Conservation (phyloP, 2,113 vertebrate genomes). For the Lethenteron reissneri region DNA sequence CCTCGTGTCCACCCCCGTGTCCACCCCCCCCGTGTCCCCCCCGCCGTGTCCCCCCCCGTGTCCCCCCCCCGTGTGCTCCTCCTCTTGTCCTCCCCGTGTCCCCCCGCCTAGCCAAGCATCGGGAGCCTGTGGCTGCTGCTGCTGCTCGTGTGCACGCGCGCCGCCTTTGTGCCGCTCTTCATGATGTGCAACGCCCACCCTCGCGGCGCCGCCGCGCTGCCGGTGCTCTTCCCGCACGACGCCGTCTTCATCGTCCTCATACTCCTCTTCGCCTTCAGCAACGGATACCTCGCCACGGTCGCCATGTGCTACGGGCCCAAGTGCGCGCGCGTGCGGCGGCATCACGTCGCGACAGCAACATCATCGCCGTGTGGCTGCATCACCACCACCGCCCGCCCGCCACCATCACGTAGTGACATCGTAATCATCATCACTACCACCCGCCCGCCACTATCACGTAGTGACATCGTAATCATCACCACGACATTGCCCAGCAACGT, state of each 20-base stretch:
- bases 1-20: slow-evolving; percentile 49
- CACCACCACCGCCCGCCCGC: too few relatives aligned
- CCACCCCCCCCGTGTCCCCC: slow-evolving; percentile 25
- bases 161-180: slow-evolving; percentile 43
- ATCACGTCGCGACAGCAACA: too few relatives aligned
- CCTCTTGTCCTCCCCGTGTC: slow-evolving; percentile 26
- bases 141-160: slow-evolving; percentile 26
- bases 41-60: slow-evolving; percentile 8
- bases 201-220: slow-evolving; percentile 18
- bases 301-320: slow-evolving; percentile 60
- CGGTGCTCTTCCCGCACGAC: slow-evolving; percentile 31
- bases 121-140: slow-evolving; percentile 41
- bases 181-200: slow-evolving; percentile 45
- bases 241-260: slow-evolving; percentile 34
- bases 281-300: slow-evolving; percentile 50
- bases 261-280: slow-evolving; percentile 39
- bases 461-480: too few relatives aligned
- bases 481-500: too few relatives aligned
- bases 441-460: too few relatives aligned
- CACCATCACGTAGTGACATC: too few relatives aligned
- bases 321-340: slow-evolving; percentile 18
- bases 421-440: too few relatives aligned
- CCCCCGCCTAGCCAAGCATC: slow-evolving; percentile 35
- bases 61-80: slow-evolving; percentile 7
- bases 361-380: too few relatives aligned